Evolutionary conservation across 2,888 invertebrate genomes (phyloP).

Genomic region (Camponotus fellah): DNA sequence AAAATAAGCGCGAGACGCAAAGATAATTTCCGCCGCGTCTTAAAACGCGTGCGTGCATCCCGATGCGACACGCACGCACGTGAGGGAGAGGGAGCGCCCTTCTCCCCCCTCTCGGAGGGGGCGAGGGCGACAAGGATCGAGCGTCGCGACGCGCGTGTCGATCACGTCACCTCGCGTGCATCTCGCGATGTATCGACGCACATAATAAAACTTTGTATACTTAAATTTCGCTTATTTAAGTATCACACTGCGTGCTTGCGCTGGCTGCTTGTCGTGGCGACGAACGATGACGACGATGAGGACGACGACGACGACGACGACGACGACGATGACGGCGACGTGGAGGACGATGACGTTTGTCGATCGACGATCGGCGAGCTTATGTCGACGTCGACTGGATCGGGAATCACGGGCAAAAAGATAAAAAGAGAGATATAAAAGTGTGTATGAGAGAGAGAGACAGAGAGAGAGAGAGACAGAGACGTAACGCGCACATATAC

Average conservation of each 20-base stretch:
- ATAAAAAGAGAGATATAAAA: constrained; percentile 3
- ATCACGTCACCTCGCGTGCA: constrained; percentile 29
- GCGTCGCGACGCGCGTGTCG: constrained; percentile 37
- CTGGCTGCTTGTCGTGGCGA: constrained; percentile 23
- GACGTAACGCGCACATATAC: not conserved
- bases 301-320: constrained; percentile 19
- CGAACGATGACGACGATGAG: constrained; percentile 26
- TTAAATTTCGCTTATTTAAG: constrained; percentile 66
- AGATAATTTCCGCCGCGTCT: not conserved
- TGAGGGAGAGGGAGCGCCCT: not conserved
- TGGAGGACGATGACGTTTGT: constrained; percentile 47
- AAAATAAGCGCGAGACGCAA: not conserved
- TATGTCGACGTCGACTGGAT: constrained; percentile 56
- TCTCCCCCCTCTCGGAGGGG: not conserved
- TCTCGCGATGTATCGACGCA: constrained; percentile 41
- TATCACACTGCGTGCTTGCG: constrained; percentile 37
- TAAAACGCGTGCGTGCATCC: constrained; percentile 9
- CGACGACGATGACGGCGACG: constrained; percentile 9
- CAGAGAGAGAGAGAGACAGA: not conserved
- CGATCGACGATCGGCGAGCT: constrained; percentile 53
- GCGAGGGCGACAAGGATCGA: not conserved
- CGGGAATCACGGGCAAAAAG: constrained; percentile 48
- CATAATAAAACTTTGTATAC: constrained; percentile 58
- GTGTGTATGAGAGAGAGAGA: not conserved
- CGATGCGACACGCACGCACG: constrained; percentile 14